phyloP scores from a whole-genome alignment of 2,113 vertebrate genomes.

The Bujurquina vittata region DNA sequence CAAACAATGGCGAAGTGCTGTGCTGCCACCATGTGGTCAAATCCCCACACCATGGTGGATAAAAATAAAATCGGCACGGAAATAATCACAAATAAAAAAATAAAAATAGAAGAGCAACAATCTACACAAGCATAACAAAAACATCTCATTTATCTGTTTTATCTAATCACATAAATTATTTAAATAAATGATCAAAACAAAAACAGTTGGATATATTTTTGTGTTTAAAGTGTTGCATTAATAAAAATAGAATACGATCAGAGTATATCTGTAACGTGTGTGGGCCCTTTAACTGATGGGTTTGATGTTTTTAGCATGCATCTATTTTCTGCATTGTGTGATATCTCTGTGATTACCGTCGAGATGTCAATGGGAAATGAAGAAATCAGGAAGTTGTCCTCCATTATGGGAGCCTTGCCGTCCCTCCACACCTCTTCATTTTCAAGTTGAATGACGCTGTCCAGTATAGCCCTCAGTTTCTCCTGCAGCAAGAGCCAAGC shows the following conservation, averaged over 20 bases:
- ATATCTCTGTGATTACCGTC: conserved; percentile 55
- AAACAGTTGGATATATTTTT: too few relatives aligned
- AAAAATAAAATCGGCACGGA: fast-evolving
- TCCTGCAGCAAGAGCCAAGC: conserved; percentile 45
- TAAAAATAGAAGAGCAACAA: too few relatives aligned
- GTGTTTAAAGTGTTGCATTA: too few relatives aligned
- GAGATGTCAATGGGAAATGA: conserved; percentile 74
- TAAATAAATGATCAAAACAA: too few relatives aligned
- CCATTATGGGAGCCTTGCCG: conserved; percentile 22
- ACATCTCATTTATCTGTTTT: too few relatives aligned
- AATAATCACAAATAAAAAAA: not conserved
- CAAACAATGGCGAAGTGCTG: not conserved
- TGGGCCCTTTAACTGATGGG: too few relatives aligned
- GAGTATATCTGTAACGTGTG: too few relatives aligned
- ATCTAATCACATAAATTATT: too few relatives aligned
- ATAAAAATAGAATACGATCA: too few relatives aligned
- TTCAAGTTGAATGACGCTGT: conserved; percentile 58
- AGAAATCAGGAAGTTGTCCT: conserved; percentile 63
- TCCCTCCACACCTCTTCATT: conserved; percentile 62
- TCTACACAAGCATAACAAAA: too few relatives aligned
- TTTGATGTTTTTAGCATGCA: not conserved
- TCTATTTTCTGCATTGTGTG: not conserved
- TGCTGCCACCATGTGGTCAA: conserved; percentile 38
- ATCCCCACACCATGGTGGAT: fast-evolving
- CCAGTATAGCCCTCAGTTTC: conserved; percentile 55